Evolutionary conservation across 2,888 invertebrate species (phyloP).

Genomic region (Lepidonotus clava): DNA sequence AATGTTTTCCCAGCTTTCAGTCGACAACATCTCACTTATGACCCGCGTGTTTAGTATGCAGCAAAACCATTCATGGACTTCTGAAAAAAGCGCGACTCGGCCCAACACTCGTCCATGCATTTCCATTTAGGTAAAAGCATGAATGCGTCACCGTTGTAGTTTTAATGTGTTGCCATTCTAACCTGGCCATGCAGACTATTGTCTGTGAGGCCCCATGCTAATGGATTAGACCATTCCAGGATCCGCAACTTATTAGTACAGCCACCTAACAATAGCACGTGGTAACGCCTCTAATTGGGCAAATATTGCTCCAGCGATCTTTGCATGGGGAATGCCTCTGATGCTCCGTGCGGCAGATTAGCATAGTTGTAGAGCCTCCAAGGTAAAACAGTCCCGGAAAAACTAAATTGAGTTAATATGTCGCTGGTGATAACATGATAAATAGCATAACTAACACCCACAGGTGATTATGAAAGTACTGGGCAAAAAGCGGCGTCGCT

Average conservation of each 20-base stretch:
- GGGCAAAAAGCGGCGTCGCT: neutral
- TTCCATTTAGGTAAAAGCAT: no score
- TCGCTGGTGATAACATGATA: neutral
- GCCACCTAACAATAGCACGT: slow-evolving; percentile 22
- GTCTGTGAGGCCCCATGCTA: neutral
- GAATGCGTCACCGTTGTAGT: no score
- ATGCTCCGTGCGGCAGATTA: neutral
- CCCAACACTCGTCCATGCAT: no score
- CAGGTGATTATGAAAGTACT: neutral
- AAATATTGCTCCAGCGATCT: slow-evolving; percentile 39
- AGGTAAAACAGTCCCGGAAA: neutral
- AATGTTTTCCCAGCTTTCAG: no score
- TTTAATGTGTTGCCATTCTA: no score
- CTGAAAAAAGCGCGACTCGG: no score
- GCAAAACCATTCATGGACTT: no score
- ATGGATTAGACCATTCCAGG: neutral
- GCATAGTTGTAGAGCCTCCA: slow-evolving; percentile 13
- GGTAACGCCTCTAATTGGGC: neutral
- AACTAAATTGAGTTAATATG: slow-evolving; percentile 47
- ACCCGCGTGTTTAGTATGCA: no score
- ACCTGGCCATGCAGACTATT: no score
- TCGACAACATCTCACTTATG: no score
- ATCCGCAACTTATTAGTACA: neutral
- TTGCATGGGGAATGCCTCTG: neutral
- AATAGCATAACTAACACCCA: slow-evolving; percentile 36